A percentile compares a stretch with the other conserved stretches of the same genome.
phyloP scores from a whole-genome alignment of 2,888 invertebrate genomes.

The Podotricha telesiphe region DNA sequence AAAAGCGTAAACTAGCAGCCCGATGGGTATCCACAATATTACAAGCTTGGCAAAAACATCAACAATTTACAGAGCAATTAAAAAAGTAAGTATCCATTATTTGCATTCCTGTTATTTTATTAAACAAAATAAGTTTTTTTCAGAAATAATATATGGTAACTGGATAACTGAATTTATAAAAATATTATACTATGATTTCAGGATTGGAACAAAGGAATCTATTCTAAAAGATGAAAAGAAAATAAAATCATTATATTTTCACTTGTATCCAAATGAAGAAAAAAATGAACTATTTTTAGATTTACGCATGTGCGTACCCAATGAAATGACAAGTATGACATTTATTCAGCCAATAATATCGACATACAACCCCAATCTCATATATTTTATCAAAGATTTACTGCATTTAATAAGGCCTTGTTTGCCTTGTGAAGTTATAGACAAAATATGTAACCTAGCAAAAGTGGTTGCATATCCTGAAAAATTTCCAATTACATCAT shows the following conservation, averaged over 20 bases:
- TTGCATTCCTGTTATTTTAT: neutral
- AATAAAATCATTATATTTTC: constrained; percentile 61
- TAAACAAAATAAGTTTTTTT: no score
- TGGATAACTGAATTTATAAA: no score
- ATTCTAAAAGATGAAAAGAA: constrained; percentile 60
- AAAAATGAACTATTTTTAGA: constrained; percentile 61
- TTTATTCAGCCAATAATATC: constrained; percentile 69
- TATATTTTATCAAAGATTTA: constrained; percentile 65
- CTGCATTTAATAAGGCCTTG: constrained; percentile 62
- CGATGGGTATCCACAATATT: constrained; percentile 81
- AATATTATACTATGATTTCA: constrained; percentile 50
- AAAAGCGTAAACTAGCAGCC: constrained; percentile 72
- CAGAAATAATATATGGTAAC: no score
- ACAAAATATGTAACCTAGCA: constrained; percentile 62
- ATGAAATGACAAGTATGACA: constrained; percentile 61
- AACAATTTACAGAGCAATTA: constrained; percentile 58
- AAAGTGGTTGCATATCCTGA: constrained; percentile 66
- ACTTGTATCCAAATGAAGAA: constrained; percentile 72
- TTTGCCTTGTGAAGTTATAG: constrained; percentile 55
- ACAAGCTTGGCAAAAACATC: constrained; percentile 68
- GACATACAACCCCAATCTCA: constrained; percentile 67
- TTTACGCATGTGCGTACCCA: constrained; percentile 63
- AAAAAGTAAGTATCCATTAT: constrained; percentile 56
- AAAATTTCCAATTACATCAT: constrained; percentile 51
- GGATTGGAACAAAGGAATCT: constrained; percentile 50